These are phyloP conservation scores for Pristionchus exspectatus DNA, from an alignment of 2,888 invertebrate species.

Conservation along the genomic window DNA sequence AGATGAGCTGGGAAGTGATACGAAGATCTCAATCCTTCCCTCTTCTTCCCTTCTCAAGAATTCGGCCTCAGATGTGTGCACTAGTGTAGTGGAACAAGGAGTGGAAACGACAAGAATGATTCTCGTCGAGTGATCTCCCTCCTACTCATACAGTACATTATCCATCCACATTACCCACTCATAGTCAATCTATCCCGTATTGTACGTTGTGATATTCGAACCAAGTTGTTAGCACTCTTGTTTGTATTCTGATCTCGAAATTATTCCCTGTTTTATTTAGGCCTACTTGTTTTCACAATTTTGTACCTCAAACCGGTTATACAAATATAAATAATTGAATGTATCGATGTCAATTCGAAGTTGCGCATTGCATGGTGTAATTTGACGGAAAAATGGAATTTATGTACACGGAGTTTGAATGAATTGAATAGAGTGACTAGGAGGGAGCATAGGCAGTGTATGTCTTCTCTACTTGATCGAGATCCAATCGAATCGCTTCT, in stretches of 20 bases:
- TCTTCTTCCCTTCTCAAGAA: not conserved
- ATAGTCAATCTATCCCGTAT: not conserved
- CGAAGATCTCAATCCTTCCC: not conserved
- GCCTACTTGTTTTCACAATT: not conserved
- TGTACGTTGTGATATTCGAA: conserved; percentile 27
- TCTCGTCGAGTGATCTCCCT: not conserved
- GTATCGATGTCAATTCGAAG: not conserved
- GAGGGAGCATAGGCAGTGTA: conserved; percentile 19
- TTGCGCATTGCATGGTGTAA: not conserved
- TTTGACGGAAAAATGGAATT: not conserved
- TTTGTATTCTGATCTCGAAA: conserved; percentile 20
- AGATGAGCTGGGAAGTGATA: not conserved
- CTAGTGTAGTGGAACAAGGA: not conserved
- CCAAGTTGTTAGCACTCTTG: not conserved
- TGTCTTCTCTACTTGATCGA: conserved; percentile 45
- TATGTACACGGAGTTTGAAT: too few species aligned
- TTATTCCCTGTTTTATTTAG: not conserved
- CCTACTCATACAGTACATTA: not conserved
- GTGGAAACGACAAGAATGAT: conserved; percentile 11
- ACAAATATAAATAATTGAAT: not conserved
- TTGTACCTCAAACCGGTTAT: not conserved
- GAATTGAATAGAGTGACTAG: not conserved
- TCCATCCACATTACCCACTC: not conserved
- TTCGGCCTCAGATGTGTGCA: not conserved
- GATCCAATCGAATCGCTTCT: conserved; percentile 47